A percentile compares a stretch with the other conserved stretches of the same genome.
Conservation (phyloP, 2,888 invertebrate genomes). For the Sinopyrophorus schimmeli region DNA sequence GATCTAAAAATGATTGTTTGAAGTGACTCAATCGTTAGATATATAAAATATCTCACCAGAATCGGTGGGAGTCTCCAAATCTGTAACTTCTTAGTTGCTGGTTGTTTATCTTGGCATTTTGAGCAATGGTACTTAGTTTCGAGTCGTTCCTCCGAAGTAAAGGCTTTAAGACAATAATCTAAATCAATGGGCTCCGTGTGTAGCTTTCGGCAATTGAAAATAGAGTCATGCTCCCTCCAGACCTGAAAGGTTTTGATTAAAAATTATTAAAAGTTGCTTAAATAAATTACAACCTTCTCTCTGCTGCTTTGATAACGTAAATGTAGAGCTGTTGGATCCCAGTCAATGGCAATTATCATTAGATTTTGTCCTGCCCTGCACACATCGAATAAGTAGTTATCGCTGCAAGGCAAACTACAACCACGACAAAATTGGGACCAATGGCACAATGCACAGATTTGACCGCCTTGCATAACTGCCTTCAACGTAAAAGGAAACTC, state of each 20-base stretch:
- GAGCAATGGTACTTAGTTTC: slow-evolving; percentile 87
- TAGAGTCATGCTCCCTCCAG: slow-evolving; percentile 75
- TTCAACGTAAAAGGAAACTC: slow-evolving; percentile 90
- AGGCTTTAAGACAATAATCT: slow-evolving; percentile 82
- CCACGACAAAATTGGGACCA: slow-evolving; percentile 86
- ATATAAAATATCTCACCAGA: slow-evolving; percentile 60
- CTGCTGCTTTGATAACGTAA: slow-evolving; percentile 65
- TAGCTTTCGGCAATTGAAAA: slow-evolving; percentile 67
- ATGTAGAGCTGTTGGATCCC: slow-evolving; percentile 94
- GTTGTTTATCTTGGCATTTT: slow-evolving; percentile 79
- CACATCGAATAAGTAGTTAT: slow-evolving; percentile 58
- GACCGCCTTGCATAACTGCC: slow-evolving; percentile 73
- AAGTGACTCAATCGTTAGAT: slow-evolving; percentile 24
- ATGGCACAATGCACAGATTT: slow-evolving; percentile 75
- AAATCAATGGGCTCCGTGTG: slow-evolving; percentile 84
- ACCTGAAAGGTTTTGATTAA: slow-evolving; percentile 58
- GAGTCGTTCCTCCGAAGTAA: slow-evolving; percentile 84
- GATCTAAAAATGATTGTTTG: no score
- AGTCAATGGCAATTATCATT: slow-evolving; percentile 80
- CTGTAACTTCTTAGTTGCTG: slow-evolving; percentile 88
- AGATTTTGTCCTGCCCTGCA: slow-evolving; percentile 41
- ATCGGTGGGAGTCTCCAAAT: slow-evolving; percentile 91
- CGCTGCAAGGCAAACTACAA: slow-evolving; percentile 75
- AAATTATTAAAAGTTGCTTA: not conserved
- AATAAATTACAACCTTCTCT: slow-evolving; percentile 44